These are phyloP conservation scores for Diploscapter pachys DNA, from an alignment of 1,140 invertebrate genomes.

Conservation along the genomic window DNA sequence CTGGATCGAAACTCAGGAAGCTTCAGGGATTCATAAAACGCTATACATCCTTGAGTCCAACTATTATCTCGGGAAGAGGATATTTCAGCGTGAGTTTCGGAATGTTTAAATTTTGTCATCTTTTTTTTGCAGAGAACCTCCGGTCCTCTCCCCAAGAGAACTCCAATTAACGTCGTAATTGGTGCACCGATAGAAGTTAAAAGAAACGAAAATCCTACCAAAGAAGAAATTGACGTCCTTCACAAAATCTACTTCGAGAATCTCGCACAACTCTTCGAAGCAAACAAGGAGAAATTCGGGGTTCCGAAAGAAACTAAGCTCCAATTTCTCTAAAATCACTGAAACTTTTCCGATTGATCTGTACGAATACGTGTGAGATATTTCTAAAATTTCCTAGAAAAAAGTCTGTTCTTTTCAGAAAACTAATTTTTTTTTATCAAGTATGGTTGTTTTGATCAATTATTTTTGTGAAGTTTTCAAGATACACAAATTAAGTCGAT, in stretches of 20 bases:
- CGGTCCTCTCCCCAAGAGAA: slow-evolving; percentile 75
- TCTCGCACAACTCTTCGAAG: slow-evolving; percentile 73
- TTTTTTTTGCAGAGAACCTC: slow-evolving; percentile 76
- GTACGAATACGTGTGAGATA: no score
- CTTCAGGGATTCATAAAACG: slow-evolving; percentile 64
- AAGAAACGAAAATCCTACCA: slow-evolving; percentile 18
- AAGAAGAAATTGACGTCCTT: slow-evolving; percentile 32
- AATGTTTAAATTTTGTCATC: slow-evolving; percentile 64
- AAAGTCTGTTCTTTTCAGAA: no score
- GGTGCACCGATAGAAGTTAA: slow-evolving; percentile 35
- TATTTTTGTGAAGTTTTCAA: no score
- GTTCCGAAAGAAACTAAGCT: slow-evolving; percentile 14
- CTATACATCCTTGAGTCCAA: slow-evolving; percentile 61
- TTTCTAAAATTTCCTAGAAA: no score
- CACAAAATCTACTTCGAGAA: slow-evolving; percentile 57
- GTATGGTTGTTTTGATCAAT: no score
- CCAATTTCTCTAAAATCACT: neutral
- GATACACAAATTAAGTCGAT: no score
- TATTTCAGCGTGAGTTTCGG: slow-evolving; percentile 64
- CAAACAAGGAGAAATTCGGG: slow-evolving; percentile 73
- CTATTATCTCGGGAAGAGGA: slow-evolving; percentile 65
- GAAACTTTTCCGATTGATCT: neutral
- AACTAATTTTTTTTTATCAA: no score
- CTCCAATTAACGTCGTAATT: slow-evolving; percentile 72
- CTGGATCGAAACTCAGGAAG: slow-evolving; percentile 69